phyloP scores from a whole-genome alignment of 2,113 vertebrate genomes.

The Zonotrichia leucophrys region DNA sequence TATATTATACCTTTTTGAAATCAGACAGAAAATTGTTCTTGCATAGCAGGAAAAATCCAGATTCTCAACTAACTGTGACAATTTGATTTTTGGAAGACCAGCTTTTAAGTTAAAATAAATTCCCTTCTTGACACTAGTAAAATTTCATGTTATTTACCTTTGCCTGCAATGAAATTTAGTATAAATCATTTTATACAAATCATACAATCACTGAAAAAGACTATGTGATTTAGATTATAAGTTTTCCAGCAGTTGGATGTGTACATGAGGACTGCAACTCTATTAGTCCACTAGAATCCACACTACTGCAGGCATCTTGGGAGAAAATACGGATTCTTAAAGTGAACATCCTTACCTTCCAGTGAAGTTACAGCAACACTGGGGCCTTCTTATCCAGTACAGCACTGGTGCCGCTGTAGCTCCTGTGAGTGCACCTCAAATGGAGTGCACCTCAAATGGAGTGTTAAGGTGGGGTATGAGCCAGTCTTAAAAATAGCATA shows the following conservation, averaged over 20 bases:
- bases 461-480: not conserved
- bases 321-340: not conserved
- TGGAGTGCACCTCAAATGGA: not conserved
- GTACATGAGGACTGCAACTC: not conserved
- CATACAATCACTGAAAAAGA: not conserved
- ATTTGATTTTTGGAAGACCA: not conserved
- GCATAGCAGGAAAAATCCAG: not conserved
- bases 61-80: not conserved
- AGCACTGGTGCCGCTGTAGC: not conserved
- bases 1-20: not conserved
- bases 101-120: not conserved
- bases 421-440: not conserved
- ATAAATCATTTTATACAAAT: not conserved
- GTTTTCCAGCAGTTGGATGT: not conserved
- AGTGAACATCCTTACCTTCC: not conserved
- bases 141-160: not conserved
- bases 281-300: not conserved
- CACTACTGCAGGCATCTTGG: not conserved
- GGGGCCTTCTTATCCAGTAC: not conserved
- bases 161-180: not conserved
- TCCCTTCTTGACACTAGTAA: not conserved
- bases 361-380: not conserved
- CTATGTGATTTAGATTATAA: not conserved
- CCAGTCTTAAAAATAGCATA: not conserved
- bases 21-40: not conserved